Evolutionary conservation across 2,888 invertebrate genomes (phyloP), one percentile per base, ranked within the genome.

Genomic region (Halocaridina rubra): DNA sequence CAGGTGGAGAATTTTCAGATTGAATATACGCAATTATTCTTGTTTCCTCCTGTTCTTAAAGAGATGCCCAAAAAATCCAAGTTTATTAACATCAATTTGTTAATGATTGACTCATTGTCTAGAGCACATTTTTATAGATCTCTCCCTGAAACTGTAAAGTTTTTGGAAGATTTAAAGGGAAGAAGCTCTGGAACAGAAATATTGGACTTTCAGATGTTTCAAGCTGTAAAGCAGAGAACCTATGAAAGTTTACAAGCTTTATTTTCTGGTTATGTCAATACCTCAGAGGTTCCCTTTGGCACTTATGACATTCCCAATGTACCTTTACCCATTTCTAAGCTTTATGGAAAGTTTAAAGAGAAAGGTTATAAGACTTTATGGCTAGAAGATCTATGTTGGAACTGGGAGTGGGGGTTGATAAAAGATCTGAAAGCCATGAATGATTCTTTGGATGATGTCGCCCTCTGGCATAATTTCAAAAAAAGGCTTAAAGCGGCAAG

Each of bases 321-420:
- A 10, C 86, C 86, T 32, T 53, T 86, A n/a, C 78, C 86, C 19
- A 16, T 86, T n/a, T 57, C 76, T 29, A 27, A 74, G 7, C 57
- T 86, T 24, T 86, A 79, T 74, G 79, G 79, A 16, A 46, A 57
- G n/a, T 86, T 71, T 75, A 86, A 86, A 39, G 57, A 81, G 29
- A 79, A 33, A 64, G 86, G 86, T 4, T 86, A 78, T 46, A 61
- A 61, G 53, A 86, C 86, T 53, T 69, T 86, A 3, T 86, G 86
- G 86, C 64, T 86, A n/a, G 86, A 86, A 27, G 86, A 86, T 78
- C 29, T 86, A n/a, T 86, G 86, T 79, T 86, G 86, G 86, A 77
- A 79, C 33, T 86, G 86, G 86, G 86, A 86, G 72, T 86, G 86
- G 86, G 86, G 86, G 3, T 61, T 86, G 27, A 67, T 81, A 7